phyloP scores from a whole-genome alignment of 2,797 vertebrate species.

The Delichon dasypus region DNA sequence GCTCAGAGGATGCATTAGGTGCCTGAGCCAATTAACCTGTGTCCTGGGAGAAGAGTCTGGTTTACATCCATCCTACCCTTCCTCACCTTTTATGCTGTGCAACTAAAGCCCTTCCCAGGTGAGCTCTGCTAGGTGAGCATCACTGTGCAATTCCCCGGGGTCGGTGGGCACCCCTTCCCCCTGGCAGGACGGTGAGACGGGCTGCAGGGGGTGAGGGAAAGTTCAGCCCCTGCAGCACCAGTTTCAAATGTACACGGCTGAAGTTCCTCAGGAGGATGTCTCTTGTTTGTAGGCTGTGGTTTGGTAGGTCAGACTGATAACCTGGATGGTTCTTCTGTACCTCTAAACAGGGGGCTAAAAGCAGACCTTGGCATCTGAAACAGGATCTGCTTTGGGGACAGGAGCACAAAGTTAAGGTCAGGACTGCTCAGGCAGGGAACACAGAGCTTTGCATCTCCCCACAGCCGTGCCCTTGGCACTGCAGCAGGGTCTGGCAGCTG shows the following conservation, averaged over 20 bases:
- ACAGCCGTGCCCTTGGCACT: neutral
- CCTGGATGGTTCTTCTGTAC: neutral
- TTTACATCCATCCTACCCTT: neutral
- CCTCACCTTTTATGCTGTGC: neutral
- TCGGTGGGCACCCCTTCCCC: neutral
- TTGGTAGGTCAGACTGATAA: neutral
- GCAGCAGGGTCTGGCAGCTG: rapidly evolving
- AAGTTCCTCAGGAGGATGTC: neutral
- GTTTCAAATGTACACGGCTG: neutral
- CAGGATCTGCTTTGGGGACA: neutral
- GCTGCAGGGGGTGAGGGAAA: neutral
- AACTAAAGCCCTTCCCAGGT: neutral
- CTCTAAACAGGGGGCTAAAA: neutral
- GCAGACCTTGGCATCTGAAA: neutral
- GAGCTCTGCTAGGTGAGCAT: neutral
- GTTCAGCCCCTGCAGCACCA: neutral
- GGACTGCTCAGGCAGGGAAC: neutral
- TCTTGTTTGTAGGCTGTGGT: neutral
- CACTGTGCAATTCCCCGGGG: neutral
- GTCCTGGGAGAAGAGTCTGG: neutral
- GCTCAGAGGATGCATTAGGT: neutral
- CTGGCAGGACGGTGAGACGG: neutral
- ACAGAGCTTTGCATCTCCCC: neutral
- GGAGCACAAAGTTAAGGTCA: neutral
- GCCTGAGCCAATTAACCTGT: neutral